phyloP scores from a whole-genome alignment of 92 coral and sea anemone genomes.

The Micromussa lordhowensis region DNA sequence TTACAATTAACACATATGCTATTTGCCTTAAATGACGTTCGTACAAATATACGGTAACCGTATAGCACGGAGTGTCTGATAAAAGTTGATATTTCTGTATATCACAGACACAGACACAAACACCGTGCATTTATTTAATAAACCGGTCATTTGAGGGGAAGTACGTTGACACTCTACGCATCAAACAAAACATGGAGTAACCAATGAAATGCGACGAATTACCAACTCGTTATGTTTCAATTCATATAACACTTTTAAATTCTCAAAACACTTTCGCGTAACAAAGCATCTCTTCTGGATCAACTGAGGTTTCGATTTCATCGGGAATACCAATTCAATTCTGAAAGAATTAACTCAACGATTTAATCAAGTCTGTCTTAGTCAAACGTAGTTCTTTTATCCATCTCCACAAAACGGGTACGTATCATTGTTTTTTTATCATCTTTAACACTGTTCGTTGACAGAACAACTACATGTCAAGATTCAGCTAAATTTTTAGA shows the following conservation, averaged over 20 bases:
- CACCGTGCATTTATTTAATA: constrained; percentile 11
- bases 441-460: neutral
- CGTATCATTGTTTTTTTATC: neutral
- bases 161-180: neutral
- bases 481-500: neutral
- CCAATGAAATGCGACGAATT: constrained; percentile 25
- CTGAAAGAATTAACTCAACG: neutral
- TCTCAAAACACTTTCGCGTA: neutral
- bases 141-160: constrained; percentile 26
- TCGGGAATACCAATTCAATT: neutral
- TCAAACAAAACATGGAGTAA: neutral
- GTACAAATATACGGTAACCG: neutral
- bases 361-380: neutral
- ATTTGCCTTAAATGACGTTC: neutral
- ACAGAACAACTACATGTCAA: neutral
- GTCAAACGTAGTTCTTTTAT: neutral
- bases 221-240: neutral
- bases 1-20: constrained; percentile 9
- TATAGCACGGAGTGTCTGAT: neutral
- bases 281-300: neutral
- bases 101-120: neutral
- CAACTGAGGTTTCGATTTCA: neutral
- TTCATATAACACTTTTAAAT: neutral
- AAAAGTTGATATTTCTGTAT: neutral
- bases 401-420: neutral